phyloP scores from a whole-genome alignment of 1,140 invertebrate species.

The Calephelis nemesis region DNA sequence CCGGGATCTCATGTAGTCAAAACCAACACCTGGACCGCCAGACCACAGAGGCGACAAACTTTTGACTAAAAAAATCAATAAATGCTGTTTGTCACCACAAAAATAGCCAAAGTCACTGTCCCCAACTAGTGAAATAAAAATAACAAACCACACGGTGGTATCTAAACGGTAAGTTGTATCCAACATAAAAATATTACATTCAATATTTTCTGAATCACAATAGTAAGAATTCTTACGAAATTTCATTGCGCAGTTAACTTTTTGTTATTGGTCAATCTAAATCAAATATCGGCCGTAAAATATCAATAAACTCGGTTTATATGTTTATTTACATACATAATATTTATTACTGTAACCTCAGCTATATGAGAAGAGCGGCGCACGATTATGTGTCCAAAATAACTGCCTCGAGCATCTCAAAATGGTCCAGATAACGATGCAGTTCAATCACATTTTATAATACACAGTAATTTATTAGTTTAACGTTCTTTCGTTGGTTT shows the following conservation, averaged over 20 bases:
- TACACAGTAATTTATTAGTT: conserved; percentile 18
- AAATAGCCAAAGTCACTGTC: too few relatives aligned
- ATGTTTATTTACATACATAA: conserved; percentile 54
- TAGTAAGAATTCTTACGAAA: conserved; percentile 13
- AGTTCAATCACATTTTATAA: conserved; percentile 45
- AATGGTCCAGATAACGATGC: conserved; percentile 54
- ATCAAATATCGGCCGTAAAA: conserved; percentile 38
- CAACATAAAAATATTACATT: conserved; percentile 1
- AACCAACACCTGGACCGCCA: too few relatives aligned
- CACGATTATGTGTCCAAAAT: conserved; percentile 71
- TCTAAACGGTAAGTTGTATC: too few relatives aligned
- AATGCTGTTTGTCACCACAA: too few relatives aligned
- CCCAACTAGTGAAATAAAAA: neutral
- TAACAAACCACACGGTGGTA: neutral
- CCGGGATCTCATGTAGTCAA: too few relatives aligned
- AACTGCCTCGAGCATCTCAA: conserved; percentile 58
- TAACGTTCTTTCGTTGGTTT: too few relatives aligned
- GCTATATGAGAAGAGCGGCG: conserved; percentile 49
- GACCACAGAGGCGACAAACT: too few relatives aligned
- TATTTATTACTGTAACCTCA: conserved; percentile 65
- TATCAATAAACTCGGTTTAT: conserved; percentile 42
- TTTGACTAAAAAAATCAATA: too few relatives aligned
- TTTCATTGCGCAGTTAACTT: conserved; percentile 6
- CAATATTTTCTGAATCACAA: neutral
- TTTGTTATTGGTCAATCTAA: conserved; percentile 17